Evolutionary conservation across 2,888 invertebrate genomes (phyloP), one percentile per base, ranked within the genome.

Genomic region (Rotaria sp.): DNA sequence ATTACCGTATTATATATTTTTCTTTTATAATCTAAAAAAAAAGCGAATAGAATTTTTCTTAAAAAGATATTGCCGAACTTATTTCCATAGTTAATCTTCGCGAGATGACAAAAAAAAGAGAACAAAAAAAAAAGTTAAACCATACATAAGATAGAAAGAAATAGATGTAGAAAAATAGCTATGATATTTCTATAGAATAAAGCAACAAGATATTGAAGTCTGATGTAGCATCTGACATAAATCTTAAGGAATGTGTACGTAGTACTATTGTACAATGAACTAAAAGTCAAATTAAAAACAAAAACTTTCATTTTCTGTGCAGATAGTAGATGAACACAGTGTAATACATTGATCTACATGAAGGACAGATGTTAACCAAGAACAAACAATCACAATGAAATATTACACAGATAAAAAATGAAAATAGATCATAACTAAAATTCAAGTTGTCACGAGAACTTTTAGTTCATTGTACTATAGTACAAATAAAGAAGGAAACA

Each of bases 151-250:
- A 67, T 67, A 67, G 15, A 35, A 35, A 35, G 35, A 67, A 30
- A 67, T 35, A 67, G 67, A 67, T 38, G 67, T 67, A 67, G 67
- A 67, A 67, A 67, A 67, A 67, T 67, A 67, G 67, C 35, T 38
- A 67, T 3, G 35, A 67, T 67, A 67, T 67, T 30, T 67, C 30
- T 67, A 35, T 67, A 2, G 35, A 67, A 30, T 67, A 13, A 35
- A 67, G 30, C 67, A 67, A 67, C 35, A 67, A 67, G 35, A 15
- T 67, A 21, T 67, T 38, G 67, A 21, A 13, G 67, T 67, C 67
- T 35, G 35, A 67, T 67, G 35, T 67, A 67, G 35, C 67, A 67
- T 67, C 67, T 67, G 67, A 67, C 67, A 67, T 21, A 38, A 67
- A 67, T 35, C 18, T 67, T 67, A 30, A 67, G 30, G 35, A 67